Conservation (phyloP, 2,113 vertebrate genomes). For the Thunnus maccoyii region DNA sequence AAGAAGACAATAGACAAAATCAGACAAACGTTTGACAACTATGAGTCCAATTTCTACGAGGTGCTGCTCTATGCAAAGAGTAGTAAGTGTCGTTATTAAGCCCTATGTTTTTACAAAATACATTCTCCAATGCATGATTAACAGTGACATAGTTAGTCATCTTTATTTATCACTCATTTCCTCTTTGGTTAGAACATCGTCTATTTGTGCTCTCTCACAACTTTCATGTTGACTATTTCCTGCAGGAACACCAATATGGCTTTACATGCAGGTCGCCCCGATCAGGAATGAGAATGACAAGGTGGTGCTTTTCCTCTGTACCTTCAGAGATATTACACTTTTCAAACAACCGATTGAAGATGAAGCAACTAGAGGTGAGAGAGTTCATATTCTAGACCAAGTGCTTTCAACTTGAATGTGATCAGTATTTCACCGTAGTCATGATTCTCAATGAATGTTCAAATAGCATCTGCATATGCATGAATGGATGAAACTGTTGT, state of each 20-base stretch:
- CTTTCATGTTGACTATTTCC: slow-evolving; percentile 15
- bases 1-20: slow-evolving; percentile 97
- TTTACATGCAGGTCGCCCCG: slow-evolving; percentile 99
- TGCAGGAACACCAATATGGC: slow-evolving; percentile 97
- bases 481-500: no score
- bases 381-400: not conserved
- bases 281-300: slow-evolving; percentile 99
- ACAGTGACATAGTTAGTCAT: not conserved
- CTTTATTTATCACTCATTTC: no score
- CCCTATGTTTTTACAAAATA: not conserved
- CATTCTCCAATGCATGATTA: not conserved
- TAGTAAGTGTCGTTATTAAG: slow-evolving; percentile 87
- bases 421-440: not conserved
- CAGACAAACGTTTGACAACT: slow-evolving; percentile 94
- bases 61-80: slow-evolving; percentile 99
- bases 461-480: no score
- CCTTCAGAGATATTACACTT: slow-evolving; percentile 98
- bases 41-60: slow-evolving; percentile 97
- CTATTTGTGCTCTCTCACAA: not conserved
- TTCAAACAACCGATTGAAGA: slow-evolving; percentile 99
- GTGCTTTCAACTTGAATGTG: not conserved
- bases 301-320: slow-evolving; percentile 98
- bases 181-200: no score
- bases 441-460: no score
- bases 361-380: slow-evolving; percentile 95